phyloP scores from a whole-genome alignment of 1,140 invertebrate species.

The Dendrolimus kikuchii region DNA sequence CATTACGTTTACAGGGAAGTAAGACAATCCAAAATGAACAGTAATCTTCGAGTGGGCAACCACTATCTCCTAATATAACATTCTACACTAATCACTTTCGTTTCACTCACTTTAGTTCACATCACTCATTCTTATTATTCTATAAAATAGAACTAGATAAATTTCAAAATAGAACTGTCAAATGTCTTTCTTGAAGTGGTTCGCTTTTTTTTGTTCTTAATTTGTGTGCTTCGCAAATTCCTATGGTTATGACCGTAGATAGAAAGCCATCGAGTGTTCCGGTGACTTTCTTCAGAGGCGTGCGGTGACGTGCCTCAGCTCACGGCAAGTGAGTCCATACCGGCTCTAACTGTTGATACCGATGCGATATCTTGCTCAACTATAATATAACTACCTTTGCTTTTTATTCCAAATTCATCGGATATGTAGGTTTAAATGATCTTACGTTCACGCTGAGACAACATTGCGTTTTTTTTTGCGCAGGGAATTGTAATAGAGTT shows the following conservation, averaged over 20 bases:
- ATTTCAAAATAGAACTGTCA: too few species aligned
- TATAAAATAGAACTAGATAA: too few species aligned
- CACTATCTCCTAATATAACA: too few species aligned
- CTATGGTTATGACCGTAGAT: conserved; percentile 23
- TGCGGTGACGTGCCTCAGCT: conserved; percentile 36
- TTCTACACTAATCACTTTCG: conserved; percentile 5
- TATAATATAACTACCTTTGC: conserved; percentile 6
- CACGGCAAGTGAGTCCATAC: conserved; percentile 33
- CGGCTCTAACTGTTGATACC: conserved; percentile 16
- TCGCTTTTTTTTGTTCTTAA: conserved; percentile 7
- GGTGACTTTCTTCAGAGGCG: conserved; percentile 50
- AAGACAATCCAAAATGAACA: too few species aligned
- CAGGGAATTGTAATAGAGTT: too few species aligned
- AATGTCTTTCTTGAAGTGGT: too few species aligned
- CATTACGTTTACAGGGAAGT: too few species aligned
- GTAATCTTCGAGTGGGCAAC: too few species aligned
- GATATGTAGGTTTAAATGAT: too few species aligned
- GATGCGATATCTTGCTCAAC: conserved; percentile 14
- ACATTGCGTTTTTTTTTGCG: too few species aligned
- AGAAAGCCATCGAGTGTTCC: conserved; percentile 46
- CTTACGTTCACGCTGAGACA: too few species aligned
- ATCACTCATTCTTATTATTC: neutral
- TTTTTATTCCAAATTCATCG: too few species aligned
- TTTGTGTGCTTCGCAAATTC: conserved; percentile 12
- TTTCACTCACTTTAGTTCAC: conserved; percentile 9